Base-by-base conservation (phyloP, 2,797 vertebrate genomes). In the Graptemys geographica region DNA sequence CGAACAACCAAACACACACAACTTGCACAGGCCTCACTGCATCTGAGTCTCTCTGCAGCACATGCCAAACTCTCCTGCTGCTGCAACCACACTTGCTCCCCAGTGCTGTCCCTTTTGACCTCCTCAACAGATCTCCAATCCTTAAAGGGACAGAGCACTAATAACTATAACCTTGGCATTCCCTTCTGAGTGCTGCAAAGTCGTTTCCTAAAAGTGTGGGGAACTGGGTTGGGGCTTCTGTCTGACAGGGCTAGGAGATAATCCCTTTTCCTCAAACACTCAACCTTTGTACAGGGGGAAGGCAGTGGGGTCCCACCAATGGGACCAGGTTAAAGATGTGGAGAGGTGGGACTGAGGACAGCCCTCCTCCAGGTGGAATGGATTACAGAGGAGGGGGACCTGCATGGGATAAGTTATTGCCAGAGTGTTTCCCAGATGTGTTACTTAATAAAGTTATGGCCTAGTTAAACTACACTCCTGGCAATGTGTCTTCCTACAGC, bases 401-500 rank as follows among this genome's bases (percentile, higher is more conserved):
- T 59, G 81, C 27, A 28, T 28, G 16, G 55, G 33, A 59, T 6
- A 37, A 59, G 27, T 19, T 44, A 47, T 0, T 0, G 51, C 28
- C 37, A 28, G 19, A 16, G 44, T 47, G 12, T 28, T 72, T 72
- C 55, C 88, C 92, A 55, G 69, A 96, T 49, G 74, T 78, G 25
- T 78, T 49, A 49, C 44, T 78, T 78, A 47, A 78, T 78, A 78
- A 78, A 78, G 96, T 89, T 44, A 44, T 86, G 78, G 93, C n/a
- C 57, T 78, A 87, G 83, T 80, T 86, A 87, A 95, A 94, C 3
- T 79, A 87, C 84, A 44, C 78, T 91, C 89, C 59, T 94, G 83
- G n/a, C 21, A 41, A 47, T 13, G 7, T 31, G 15, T 78, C 44
- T 49, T 78, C 74, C 44, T 49, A 49, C 7, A 49, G 13, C 8